Percentiles rank a stretch among this genome's conserved stretches.
Evolutionary conservation across 1,140 invertebrate species (phyloP).

Genomic region (Drosophila kepulauana): DNA sequence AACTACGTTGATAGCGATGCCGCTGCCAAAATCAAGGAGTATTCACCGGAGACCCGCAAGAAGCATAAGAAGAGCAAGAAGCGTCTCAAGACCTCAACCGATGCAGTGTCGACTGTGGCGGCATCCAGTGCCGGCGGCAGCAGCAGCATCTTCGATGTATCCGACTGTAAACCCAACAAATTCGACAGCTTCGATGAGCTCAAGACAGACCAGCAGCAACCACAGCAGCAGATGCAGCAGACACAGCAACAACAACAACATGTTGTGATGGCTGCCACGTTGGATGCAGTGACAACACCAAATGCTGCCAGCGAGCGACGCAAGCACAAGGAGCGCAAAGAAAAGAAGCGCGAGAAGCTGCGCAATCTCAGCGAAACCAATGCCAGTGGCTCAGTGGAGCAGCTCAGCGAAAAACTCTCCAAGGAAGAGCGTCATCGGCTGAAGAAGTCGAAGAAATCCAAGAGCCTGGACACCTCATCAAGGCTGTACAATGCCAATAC

Average conservation of each 20-base stretch:
- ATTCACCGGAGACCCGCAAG: constrained; percentile 87
- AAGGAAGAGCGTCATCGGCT: constrained; percentile 83
- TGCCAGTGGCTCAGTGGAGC: constrained; percentile 82
- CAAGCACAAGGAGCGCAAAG: constrained; percentile 86
- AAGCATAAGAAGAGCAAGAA: constrained; percentile 95
- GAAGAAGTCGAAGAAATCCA: constrained; percentile 87
- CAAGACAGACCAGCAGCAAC: constrained; percentile 42
- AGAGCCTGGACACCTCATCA: constrained; percentile 61
- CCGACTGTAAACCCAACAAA: constrained; percentile 58
- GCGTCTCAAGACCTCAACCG: constrained; percentile 88
- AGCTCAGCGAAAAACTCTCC: constrained; percentile 84
- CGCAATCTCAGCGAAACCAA: constrained; percentile 84
- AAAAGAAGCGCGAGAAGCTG: constrained; percentile 89
- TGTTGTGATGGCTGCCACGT: background rate
- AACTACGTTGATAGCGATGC: constrained; percentile 23
- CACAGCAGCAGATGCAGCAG: no score
- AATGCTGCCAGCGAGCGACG: constrained; percentile 36
- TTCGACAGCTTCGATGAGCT: constrained; percentile 65
- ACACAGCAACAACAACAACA: background rate
- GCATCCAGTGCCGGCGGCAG: constrained; percentile 10
- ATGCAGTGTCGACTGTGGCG: constrained; percentile 70
- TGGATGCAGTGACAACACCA: background rate
- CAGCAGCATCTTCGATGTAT: constrained; percentile 63
- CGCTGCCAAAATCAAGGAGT: constrained; percentile 60
- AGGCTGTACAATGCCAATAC: constrained; percentile 38